Conservation (phyloP, 1,140 invertebrate species). For the Zaprionus davidi region DNA sequence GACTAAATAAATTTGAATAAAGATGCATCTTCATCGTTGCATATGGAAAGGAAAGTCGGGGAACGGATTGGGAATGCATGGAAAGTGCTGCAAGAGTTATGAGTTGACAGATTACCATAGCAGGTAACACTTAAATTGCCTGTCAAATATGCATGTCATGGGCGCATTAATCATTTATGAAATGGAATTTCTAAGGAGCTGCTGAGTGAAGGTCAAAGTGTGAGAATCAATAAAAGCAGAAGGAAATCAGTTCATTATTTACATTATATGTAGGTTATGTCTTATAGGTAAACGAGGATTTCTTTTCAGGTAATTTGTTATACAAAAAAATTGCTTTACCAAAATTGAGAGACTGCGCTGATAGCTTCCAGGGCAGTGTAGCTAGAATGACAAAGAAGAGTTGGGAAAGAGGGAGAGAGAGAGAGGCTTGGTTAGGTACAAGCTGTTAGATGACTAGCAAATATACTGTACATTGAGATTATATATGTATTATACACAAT, state of each 20-base stretch:
- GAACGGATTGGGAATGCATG: slow-evolving; percentile 23
- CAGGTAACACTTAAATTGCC: slow-evolving; percentile 23
- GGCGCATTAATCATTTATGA: slow-evolving; percentile 38
- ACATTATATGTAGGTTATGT: not conserved
- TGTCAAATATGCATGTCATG: slow-evolving; percentile 40
- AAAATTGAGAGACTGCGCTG: slow-evolving; percentile 71
- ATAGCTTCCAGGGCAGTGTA: slow-evolving; percentile 66
- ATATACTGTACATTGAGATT: not conserved
- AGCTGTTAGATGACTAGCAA: slow-evolving; percentile 20
- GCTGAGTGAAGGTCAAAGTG: slow-evolving; percentile 48
- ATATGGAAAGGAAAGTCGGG: slow-evolving; percentile 34
- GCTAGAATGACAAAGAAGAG: slow-evolving; percentile 70
- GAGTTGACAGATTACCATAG: slow-evolving; percentile 30
- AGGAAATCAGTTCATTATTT: slow-evolving; percentile 26
- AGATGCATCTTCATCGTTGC: slow-evolving; percentile 30
- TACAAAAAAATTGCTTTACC: slow-evolving; percentile 55
- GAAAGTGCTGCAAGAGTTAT: slow-evolving; percentile 40
- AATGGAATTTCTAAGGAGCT: not conserved
- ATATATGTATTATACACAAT: slow-evolving; percentile 28
- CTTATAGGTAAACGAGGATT: slow-evolving; percentile 1
- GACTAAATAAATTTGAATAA: slow-evolving; percentile 23
- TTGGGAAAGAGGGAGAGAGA: slow-evolving; percentile 14
- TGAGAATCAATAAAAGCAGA: slow-evolving; percentile 58
- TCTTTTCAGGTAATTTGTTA: slow-evolving; percentile 25
- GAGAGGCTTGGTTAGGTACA: slow-evolving; percentile 49